Evolutionary conservation across 2,888 invertebrate genomes (phyloP), one percentile per base, ranked within the genome.

Genomic region (Fissipunctia ypsillon): DNA sequence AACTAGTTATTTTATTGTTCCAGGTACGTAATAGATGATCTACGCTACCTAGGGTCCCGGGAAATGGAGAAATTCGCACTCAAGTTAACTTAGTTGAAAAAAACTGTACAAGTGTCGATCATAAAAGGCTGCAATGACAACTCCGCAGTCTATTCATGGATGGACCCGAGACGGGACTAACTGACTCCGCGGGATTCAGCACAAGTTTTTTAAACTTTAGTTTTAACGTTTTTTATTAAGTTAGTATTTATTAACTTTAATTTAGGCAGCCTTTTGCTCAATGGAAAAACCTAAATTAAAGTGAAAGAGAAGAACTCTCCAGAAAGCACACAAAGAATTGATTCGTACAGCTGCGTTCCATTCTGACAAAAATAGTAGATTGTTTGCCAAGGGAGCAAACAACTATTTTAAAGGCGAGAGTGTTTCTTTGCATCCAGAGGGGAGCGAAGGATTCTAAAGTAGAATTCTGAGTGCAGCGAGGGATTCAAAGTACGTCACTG

Each of bases 11-110:
- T n/a, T 38, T 60, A n/a, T 50, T 67, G n/a, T 65, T 67, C 19
- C 95, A 98, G 97, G 88, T 98, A 97, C 91, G 97, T 97, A 59
- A 97, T 97, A 74, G 97, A 97, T 83, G 98, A 98, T 88, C 97
- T 97, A 82, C 95, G 95, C 65, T 96, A 96, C 88, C 75, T 94
- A 57, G 90, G 90, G 71, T 83, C 88, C 3, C 82, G 83, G n/a
- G 88, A 89, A 43, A 76, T 80, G 7, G 89, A 88, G 25, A 94
- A 93, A 80, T 85, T 86, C 28, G 84, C 88, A 57, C 75, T 90
- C 14, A 95, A 93, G 78, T 69, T 89, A 56, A 88, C 91, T 16
- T 93, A 87, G 70, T 63, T 60, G 45, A 77, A 22, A 50, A n/a
- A 50, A 45, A 54, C 56, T 57, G 28, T 80, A 50, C 66, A 54